Percentiles rank a stretch among this genome's conserved stretches.
phyloP scores from a whole-genome alignment of 2,113 vertebrate species.

The Gnathonemus longibarbis region DNA sequence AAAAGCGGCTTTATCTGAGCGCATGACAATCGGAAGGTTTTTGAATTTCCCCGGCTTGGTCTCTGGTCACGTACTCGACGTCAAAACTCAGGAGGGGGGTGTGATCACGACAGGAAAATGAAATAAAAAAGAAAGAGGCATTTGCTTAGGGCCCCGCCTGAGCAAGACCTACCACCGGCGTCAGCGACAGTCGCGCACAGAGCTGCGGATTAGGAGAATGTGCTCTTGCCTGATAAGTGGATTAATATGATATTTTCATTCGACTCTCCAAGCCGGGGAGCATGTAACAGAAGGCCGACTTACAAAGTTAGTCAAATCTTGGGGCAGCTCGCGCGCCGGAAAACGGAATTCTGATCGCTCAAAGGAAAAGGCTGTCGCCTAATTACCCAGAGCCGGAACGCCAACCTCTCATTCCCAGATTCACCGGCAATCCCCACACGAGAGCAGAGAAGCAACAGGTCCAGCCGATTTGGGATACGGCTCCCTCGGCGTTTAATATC shows the following conservation, averaged over 20 bases:
- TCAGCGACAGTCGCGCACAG: constrained; percentile 53
- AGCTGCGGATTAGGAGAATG: constrained; percentile 63
- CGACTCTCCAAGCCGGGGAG: constrained; percentile 62
- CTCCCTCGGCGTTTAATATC: background rate
- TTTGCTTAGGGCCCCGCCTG: background rate
- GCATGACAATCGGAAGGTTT: constrained; percentile 43
- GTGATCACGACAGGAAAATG: background rate
- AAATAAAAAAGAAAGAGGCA: background rate
- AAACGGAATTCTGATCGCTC: constrained; percentile 46
- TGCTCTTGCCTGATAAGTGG: constrained; percentile 69
- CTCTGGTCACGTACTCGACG: background rate
- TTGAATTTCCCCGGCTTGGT: constrained; percentile 25
- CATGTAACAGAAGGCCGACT: constrained; percentile 59
- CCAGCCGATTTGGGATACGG: background rate
- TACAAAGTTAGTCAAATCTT: constrained; percentile 65
- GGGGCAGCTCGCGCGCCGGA: constrained; percentile 59
- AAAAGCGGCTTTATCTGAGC: constrained; percentile 3
- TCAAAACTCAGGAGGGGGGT: background rate
- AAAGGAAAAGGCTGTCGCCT: constrained; percentile 1
- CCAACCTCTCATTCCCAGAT: constrained; percentile 1
- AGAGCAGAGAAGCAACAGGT: background rate
- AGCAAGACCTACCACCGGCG: constrained; percentile 25
- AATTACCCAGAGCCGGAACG: constrained; percentile 15
- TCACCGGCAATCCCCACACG: background rate
- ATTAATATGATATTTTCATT: constrained; percentile 65